phyloP scores from a whole-genome alignment of 2,888 invertebrate genomes.

The Macrophya annulata region DNA sequence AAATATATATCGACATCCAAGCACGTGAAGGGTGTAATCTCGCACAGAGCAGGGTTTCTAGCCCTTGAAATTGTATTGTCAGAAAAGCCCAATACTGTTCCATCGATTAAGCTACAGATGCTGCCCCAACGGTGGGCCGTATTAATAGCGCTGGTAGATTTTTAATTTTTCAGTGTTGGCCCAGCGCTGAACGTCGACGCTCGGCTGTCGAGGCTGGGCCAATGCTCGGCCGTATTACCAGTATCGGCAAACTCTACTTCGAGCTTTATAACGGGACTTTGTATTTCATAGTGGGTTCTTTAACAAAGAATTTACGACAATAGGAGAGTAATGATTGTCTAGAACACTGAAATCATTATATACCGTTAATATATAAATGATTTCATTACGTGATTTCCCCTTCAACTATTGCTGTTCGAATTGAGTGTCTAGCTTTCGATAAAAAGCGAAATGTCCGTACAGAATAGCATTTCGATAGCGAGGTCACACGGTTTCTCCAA shows the following conservation, averaged over 20 bases:
- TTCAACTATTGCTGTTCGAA: background rate
- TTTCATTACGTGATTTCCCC: background rate
- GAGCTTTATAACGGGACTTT: background rate
- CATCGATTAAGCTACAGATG: too few species aligned
- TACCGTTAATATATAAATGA: background rate
- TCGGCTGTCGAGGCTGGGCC: too few species aligned
- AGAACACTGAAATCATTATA: background rate
- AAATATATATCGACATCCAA: too few species aligned
- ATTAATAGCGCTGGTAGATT: too few species aligned
- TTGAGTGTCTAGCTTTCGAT: background rate
- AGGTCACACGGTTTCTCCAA: slow-evolving; percentile 37
- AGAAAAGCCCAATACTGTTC: too few species aligned
- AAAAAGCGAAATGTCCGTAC: slow-evolving; percentile 21
- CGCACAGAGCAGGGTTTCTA: too few species aligned
- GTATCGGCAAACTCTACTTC: background rate
- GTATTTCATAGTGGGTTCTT: background rate
- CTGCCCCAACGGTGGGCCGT: too few species aligned
- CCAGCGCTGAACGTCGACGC: too few species aligned
- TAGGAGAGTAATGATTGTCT: background rate
- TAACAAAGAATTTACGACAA: background rate
- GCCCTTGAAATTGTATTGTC: too few species aligned
- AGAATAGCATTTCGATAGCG: background rate
- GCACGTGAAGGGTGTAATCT: too few species aligned
- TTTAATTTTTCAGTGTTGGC: too few species aligned
- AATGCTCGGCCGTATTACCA: too few species aligned